phyloP scores from a whole-genome alignment of 2,797 vertebrate genomes.

The Clarias fuscus region DNA sequence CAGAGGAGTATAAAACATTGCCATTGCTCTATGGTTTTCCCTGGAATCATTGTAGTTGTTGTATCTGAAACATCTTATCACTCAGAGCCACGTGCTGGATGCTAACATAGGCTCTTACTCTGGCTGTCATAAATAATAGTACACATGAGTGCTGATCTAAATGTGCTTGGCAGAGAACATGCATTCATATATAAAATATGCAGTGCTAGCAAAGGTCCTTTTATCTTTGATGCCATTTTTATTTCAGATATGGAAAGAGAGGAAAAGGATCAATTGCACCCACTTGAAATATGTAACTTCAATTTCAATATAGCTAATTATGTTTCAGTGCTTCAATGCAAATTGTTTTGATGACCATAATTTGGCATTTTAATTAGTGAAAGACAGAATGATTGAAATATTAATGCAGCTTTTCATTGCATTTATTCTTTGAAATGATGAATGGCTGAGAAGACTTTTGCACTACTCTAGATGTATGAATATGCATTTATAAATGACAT shows the following conservation, averaged over 20 bases:
- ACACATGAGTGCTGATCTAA: conserved; percentile 3
- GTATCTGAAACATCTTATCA: conserved; percentile 39
- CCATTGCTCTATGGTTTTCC: conserved; percentile 25
- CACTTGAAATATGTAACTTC: neutral
- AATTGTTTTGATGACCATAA: neutral
- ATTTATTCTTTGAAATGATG: no score
- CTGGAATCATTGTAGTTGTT: conserved; percentile 36
- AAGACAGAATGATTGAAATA: neutral
- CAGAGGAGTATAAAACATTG: conserved; percentile 31
- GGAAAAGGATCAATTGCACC: neutral
- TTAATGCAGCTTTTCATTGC: neutral
- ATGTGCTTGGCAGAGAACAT: conserved; percentile 21
- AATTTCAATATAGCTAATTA: neutral
- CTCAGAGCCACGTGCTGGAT: conserved; percentile 32
- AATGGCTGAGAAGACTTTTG: no score
- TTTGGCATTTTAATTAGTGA: neutral
- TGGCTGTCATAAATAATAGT: conserved; percentile 36
- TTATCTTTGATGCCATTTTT: neutral
- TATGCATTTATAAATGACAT: neutral
- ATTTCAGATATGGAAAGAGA: neutral
- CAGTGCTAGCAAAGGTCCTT: neutral
- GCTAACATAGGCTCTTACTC: conserved; percentile 28
- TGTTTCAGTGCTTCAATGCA: neutral
- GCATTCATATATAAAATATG: neutral
- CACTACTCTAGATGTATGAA: neutral